Percentiles rank a stretch among this genome's conserved stretches.
Evolutionary conservation across 2,113 vertebrate species (phyloP).

Genomic region (Acinonyx jubatus): DNA sequence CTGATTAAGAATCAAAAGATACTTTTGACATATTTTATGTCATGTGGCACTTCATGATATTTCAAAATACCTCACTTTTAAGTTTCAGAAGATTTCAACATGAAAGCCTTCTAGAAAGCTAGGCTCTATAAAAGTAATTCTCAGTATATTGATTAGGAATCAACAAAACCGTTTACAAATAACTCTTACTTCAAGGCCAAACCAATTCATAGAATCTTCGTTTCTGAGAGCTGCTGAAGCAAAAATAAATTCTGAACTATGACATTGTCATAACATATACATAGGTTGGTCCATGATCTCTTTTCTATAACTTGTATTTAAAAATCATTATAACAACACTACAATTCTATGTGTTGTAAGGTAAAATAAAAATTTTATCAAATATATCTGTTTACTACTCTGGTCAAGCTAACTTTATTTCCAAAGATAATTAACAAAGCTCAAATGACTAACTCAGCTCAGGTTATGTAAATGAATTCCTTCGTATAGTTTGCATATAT

Average conservation of each 20-base stretch:
- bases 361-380: constrained; percentile 19
- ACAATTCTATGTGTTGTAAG: not conserved
- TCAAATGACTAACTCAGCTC: not conserved
- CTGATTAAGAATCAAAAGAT: constrained; percentile 40
- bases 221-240: not conserved
- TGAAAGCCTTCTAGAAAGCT: constrained; percentile 25
- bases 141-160: constrained; percentile 50
- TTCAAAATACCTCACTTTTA: constrained; percentile 52
- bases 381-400: not conserved
- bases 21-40: not conserved
- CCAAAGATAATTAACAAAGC: not conserved
- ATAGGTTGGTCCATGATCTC: not conserved
- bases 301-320: not conserved
- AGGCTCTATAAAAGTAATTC: constrained; percentile 31
- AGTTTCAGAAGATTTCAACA: constrained; percentile 57
- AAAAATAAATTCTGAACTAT: constrained; percentile 52
- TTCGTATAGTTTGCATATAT: constrained; percentile 43
- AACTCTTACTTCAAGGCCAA: constrained; percentile 26
- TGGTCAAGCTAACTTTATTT: not conserved
- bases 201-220: not conserved
- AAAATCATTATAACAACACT: not conserved
- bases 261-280: not conserved
- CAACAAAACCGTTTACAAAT: constrained; percentile 40
- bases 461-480: not conserved
- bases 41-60: not conserved